phyloP scores from a whole-genome alignment of 2,797 vertebrate species.

The Sebastes vulpes region DNA sequence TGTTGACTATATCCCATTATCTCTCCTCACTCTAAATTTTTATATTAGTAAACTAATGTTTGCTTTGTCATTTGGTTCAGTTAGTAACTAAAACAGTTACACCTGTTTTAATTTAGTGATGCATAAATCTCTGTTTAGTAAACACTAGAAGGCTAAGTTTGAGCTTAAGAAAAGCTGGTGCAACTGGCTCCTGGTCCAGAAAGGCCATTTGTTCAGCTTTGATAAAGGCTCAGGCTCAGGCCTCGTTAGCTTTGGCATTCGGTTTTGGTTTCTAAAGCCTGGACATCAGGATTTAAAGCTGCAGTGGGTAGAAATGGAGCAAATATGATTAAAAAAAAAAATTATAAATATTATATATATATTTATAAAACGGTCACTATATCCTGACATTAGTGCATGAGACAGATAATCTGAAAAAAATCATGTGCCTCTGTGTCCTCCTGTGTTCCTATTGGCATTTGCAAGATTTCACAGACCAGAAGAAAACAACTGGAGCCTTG shows the following conservation, averaged over 20 bases:
- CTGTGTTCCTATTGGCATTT: no score
- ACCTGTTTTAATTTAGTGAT: not conserved
- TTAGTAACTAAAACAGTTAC: not conserved
- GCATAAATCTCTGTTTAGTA: not conserved
- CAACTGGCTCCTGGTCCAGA: not conserved
- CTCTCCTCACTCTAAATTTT: not conserved
- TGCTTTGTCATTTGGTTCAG: not conserved
- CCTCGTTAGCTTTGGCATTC: not conserved
- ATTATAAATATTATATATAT: no score
- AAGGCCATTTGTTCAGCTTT: constrained; percentile 3
- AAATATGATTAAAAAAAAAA: no score
- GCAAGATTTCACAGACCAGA: no score
- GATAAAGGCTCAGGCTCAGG: constrained; percentile 4
- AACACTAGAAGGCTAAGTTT: not conserved
- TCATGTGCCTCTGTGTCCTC: no score
- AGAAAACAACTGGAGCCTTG: no score
- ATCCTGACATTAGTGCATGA: no score
- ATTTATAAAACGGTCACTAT: no score
- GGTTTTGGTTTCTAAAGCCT: not conserved
- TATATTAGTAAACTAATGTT: not conserved
- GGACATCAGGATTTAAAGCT: not conserved
- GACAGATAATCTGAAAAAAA: no score
- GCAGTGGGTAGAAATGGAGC: no score
- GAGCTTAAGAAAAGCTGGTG: not conserved
- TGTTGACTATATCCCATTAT: not conserved